These are phyloP conservation scores for Anoplolepis gracilipes DNA, from an alignment of 1,140 invertebrate species.

Conservation along the genomic window DNA sequence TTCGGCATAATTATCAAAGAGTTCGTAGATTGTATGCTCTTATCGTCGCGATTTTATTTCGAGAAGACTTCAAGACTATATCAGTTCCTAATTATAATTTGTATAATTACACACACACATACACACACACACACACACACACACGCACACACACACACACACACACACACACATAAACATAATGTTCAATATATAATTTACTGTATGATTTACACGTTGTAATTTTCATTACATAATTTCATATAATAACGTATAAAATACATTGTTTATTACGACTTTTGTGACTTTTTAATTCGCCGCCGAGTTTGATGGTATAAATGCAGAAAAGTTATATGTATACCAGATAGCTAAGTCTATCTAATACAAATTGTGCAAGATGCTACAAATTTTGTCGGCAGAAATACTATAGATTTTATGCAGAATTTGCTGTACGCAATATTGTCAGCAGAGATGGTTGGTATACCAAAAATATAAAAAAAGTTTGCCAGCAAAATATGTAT, in stretches of 20 bases:
- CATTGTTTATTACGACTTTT: neutral
- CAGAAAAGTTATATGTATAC: neutral
- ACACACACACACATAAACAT: too few relatives aligned
- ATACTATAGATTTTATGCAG: too few relatives aligned
- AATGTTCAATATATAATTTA: slow-evolving; percentile 20
- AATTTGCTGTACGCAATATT: too few relatives aligned
- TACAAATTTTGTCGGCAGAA: too few relatives aligned
- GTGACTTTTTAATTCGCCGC: neutral
- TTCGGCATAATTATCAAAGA: neutral
- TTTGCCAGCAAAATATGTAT: too few relatives aligned
- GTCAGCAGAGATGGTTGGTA: too few relatives aligned
- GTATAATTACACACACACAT: neutral
- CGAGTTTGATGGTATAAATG: neutral
- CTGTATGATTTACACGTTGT: neutral
- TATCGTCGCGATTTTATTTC: neutral
- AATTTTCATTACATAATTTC: neutral
- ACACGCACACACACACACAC: too few relatives aligned
- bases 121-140: too few relatives aligned
- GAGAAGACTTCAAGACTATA: neutral
- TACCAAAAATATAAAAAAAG: too few relatives aligned
- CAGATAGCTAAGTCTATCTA: too few relatives aligned
- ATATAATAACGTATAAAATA: slow-evolving; percentile 16
- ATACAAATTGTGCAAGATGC: too few relatives aligned
- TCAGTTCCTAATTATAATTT: neutral
- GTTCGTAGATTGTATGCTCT: neutral